Evolutionary conservation across 2,113 vertebrate species (phyloP).

Genomic region (Nanger granti): DNA sequence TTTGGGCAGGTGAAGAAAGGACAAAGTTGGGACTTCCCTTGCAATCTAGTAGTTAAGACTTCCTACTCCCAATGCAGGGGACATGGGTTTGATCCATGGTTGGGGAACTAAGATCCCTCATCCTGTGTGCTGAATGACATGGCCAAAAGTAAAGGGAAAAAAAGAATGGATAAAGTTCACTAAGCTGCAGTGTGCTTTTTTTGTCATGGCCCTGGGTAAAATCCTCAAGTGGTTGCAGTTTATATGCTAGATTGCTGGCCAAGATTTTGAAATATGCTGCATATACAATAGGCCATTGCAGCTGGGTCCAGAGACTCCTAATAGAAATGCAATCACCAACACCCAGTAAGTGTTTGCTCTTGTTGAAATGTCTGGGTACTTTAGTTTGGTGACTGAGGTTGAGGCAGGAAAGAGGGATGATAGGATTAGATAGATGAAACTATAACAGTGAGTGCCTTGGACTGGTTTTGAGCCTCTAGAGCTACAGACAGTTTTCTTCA

Average conservation of each 20-base stretch:
- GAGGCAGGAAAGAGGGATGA: neutral
- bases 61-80: neutral
- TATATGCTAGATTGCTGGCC: neutral
- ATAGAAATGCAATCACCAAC: neutral
- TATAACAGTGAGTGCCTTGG: neutral
- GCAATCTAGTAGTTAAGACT: neutral
- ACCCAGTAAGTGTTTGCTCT: neutral
- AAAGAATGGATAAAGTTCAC: neutral
- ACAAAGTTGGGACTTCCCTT: neutral
- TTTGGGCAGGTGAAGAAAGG: neutral
- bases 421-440: neutral
- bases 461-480: neutral
- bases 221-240: neutral
- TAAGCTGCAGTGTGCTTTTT: neutral
- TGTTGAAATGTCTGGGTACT: neutral
- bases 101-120: neutral
- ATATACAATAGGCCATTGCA: neutral
- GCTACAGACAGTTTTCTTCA: neutral
- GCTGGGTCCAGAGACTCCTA: neutral
- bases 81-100: neutral
- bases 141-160: neutral
- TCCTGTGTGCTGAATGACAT: neutral
- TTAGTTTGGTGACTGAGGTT: neutral
- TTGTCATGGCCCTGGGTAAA: neutral
- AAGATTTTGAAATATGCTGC: neutral